Evolutionary conservation across 2,797 vertebrate species (phyloP).

Genomic region (Jordanella pulchra): DNA sequence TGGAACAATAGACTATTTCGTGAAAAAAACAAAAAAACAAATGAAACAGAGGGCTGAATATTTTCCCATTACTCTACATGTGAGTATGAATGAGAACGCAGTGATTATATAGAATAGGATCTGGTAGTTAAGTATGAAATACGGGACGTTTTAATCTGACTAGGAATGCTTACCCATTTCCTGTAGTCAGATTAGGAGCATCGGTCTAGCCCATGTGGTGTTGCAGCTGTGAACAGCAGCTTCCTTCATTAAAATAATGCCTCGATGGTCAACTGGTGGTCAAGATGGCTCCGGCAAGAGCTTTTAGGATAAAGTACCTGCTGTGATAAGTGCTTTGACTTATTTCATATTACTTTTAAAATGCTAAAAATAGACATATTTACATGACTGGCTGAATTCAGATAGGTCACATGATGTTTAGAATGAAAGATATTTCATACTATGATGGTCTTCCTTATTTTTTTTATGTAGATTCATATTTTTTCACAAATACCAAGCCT

Average conservation of each 20-base stretch:
- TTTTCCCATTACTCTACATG: neutral
- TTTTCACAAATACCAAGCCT: neutral
- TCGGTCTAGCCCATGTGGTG: constrained; percentile 45
- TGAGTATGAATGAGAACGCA: constrained; percentile 1
- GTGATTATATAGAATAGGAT: constrained; percentile 31
- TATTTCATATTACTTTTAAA: constrained; percentile 1
- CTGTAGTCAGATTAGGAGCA: constrained; percentile 66
- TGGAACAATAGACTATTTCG: neutral
- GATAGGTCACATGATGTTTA: constrained; percentile 6
- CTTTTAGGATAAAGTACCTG: constrained; percentile 30
- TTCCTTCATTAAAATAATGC: constrained; percentile 62
- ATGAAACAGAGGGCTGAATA: neutral
- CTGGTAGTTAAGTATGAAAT: constrained; percentile 50
- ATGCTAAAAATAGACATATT: constrained; percentile 4
- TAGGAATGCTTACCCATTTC: constrained; percentile 43
- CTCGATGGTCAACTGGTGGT: constrained; percentile 50
- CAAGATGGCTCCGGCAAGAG: constrained; percentile 51
- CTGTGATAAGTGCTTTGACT: constrained; percentile 14
- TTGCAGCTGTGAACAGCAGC: constrained; percentile 62
- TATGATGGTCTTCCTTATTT: neutral
- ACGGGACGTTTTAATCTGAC: constrained; percentile 60
- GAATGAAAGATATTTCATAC: neutral
- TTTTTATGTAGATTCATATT: neutral
- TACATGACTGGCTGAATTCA: neutral
- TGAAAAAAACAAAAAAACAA: neutral